phyloP scores from a whole-genome alignment of 2,888 invertebrate species.

The Lypha dubia region DNA sequence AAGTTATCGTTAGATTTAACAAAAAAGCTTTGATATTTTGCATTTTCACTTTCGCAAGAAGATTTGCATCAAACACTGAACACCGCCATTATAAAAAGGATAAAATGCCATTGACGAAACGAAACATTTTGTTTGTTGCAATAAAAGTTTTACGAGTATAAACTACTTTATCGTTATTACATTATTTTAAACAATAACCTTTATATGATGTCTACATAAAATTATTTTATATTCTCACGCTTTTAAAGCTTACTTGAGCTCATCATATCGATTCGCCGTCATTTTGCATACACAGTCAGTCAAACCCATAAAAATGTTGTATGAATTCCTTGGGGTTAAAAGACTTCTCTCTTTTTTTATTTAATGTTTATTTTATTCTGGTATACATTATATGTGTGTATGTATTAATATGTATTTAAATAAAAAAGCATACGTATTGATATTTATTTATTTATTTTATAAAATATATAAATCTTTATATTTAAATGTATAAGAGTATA shows the following conservation, averaged over 20 bases:
- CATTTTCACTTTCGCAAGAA: too few relatives aligned
- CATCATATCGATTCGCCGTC: constrained; percentile 1
- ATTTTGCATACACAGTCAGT: constrained; percentile 4
- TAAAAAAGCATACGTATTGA: constrained; percentile 13
- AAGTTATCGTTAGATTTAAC: too few relatives aligned
- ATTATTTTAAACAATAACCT: constrained; percentile 23
- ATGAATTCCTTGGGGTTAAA: constrained; percentile 59
- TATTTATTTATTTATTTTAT: constrained; percentile 13
- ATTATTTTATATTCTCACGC: constrained; percentile 44
- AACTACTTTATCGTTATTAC: constrained; percentile 17
- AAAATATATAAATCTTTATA: constrained; percentile 21
- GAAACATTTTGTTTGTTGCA: constrained; percentile 23
- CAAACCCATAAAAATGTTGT: constrained; percentile 62
- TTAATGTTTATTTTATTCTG: constrained; percentile 17
- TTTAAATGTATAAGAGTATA: constrained; percentile 3
- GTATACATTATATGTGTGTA: constrained; percentile 1
- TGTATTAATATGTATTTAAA: neutral
- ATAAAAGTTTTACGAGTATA: constrained; percentile 15
- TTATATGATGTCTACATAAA: constrained; percentile 31
- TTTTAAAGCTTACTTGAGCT: neutral
- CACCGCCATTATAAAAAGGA: too few relatives aligned
- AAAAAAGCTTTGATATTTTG: too few relatives aligned
- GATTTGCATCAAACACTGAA: too few relatives aligned
- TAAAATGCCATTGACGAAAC: neutral
- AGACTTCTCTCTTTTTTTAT: constrained; percentile 36